phyloP scores from a whole-genome alignment of 2,113 vertebrate genomes.

The Micromys minutus region DNA sequence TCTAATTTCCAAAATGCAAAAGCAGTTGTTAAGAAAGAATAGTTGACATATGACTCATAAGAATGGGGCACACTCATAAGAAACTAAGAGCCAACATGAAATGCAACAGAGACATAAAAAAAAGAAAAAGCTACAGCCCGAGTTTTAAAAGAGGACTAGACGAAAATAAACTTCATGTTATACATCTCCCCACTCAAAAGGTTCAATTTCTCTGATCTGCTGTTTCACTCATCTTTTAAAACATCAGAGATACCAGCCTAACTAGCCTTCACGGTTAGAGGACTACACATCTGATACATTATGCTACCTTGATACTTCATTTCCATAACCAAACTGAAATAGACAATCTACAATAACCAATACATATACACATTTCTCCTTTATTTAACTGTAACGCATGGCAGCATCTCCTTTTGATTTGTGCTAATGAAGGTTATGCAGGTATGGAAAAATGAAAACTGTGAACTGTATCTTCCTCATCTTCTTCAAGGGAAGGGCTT shows the following conservation, averaged over 20 bases:
- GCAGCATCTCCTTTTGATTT: slow-evolving; percentile 6
- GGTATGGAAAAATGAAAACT: slow-evolving; percentile 25
- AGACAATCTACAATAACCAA: not conserved
- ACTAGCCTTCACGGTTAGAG: not conserved
- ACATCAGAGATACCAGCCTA: slow-evolving; percentile 30
- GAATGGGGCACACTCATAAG: not conserved
- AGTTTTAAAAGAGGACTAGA: slow-evolving; percentile 15
- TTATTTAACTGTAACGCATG: slow-evolving; percentile 43
- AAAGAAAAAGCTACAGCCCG: not conserved
- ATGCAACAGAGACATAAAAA: not conserved
- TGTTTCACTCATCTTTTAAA: slow-evolving; percentile 28
- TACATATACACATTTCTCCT: not conserved
- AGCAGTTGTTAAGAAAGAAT: slow-evolving; percentile 40
- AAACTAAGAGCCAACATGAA: slow-evolving; percentile 51
- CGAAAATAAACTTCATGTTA: slow-evolving; percentile 33
- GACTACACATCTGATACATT: not conserved
- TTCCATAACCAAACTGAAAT: slow-evolving; percentile 50
- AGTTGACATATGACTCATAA: slow-evolving; percentile 19
- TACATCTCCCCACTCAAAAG: not conserved
- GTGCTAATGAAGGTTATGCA: not conserved
- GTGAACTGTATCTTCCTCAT: slow-evolving; percentile 1
- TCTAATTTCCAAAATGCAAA: slow-evolving; percentile 18
- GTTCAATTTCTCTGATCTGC: slow-evolving; percentile 14
- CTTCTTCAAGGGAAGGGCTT: slow-evolving; percentile 28
- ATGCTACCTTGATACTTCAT: not conserved